Evolutionary conservation across 2,797 vertebrate genomes (phyloP).

Genomic region (Sebastes iracundus): DNA sequence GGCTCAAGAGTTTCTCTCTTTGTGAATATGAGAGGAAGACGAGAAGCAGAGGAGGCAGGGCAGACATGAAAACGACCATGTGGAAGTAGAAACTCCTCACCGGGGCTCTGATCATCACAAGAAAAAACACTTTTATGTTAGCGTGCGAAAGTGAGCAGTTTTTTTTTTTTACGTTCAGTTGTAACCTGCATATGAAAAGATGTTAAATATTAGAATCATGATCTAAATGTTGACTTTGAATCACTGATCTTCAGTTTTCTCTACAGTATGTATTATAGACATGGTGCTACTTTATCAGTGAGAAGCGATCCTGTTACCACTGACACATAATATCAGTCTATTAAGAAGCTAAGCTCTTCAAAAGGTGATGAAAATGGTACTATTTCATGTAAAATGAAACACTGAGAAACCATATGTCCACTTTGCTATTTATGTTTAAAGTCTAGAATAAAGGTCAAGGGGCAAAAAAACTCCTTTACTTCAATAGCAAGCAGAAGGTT

Average conservation of each 20-base stretch:
- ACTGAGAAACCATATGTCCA: background rate
- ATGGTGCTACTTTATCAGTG: background rate
- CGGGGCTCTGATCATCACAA: background rate
- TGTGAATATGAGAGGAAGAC: conserved; percentile 44
- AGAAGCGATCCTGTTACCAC: background rate
- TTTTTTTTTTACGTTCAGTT: background rate
- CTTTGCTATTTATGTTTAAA: background rate
- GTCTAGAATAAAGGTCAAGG: background rate
- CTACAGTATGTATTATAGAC: background rate
- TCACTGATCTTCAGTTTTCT: background rate
- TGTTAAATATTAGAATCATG: background rate
- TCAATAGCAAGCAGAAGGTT: background rate
- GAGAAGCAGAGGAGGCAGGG: conserved; percentile 20
- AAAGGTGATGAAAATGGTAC: background rate
- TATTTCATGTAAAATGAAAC: background rate
- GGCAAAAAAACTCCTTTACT: background rate
- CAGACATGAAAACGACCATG: conserved; percentile 42
- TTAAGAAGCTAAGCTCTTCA: background rate
- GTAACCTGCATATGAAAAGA: background rate
- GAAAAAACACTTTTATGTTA: background rate
- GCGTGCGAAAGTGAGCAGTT: background rate
- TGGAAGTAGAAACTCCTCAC: conserved; percentile 13
- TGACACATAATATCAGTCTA: background rate
- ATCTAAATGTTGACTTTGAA: background rate
- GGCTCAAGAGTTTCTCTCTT: conserved; percentile 27